Base-by-base conservation (phyloP, 2,888 invertebrate genomes). In the Venustoraphidia nigricollis region DNA sequence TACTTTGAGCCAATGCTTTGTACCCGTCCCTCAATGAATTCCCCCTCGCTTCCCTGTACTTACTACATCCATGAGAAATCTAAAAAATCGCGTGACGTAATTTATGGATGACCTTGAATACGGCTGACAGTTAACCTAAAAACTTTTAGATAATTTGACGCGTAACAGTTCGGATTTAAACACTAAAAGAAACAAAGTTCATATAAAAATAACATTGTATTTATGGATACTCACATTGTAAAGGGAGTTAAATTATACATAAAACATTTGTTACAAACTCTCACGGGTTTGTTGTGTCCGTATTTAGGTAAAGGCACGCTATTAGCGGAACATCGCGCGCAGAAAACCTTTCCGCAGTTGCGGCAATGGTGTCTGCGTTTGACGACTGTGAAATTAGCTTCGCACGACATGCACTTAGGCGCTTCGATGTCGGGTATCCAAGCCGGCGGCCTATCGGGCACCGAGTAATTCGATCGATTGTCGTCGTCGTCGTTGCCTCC, bases 371-470 rank as follows among this genome's bases (percentile, higher is more conserved):
- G 97, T 9, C 97, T 72, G 13, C 97, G 78, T 39, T 96, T 79
- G 58, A 98, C 89, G 54, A 97, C 89, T 4, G 94, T 97, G 71
- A 98, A 98, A 57, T 83, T 83, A 13, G 86, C 81, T 51, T 81
- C 78, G 66, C 98, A 98, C 37, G 90, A 81, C 84, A 93, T 94
- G 67, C 97, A 98, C 49, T 83, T 77, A 0, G 90, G 86, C 38
- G 90, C 90, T 53, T 88, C 82, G 50, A 89, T 84, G 67, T 96
- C 95, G 0, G 97, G 97, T 51, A 97, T 83, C 97, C 97, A 97
- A 47, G 83, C 79, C 0, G 94, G 94, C 1, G 90, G 83, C 13
- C 71, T 58, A 62, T 14, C 64, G 59, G 62, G 64, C 35, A 61
- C 57, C 2, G 63, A 58, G 6, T 61, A 11, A 34, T 43, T 43